These are phyloP conservation scores for Cercocebus atys DNA, from an alignment of 2,113 vertebrate genomes.

Conservation along the genomic window DNA sequence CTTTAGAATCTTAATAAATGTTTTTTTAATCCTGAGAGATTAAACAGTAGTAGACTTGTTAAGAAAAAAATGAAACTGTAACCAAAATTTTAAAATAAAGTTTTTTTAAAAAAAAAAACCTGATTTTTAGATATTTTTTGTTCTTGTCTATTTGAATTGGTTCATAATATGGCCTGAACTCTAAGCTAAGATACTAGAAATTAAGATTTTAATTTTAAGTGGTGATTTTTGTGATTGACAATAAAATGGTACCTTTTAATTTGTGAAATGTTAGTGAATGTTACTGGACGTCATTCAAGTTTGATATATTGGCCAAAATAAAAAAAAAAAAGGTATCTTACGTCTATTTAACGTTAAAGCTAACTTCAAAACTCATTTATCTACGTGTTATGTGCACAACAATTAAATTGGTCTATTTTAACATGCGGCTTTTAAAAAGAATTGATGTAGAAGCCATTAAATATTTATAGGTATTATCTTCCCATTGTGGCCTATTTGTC, in stretches of 20 bases:
- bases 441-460: not conserved
- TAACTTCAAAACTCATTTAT: constrained; percentile 5
- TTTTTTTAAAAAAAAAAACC: constrained; percentile 53
- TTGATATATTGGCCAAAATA: constrained; percentile 35
- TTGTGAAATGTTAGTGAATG: constrained; percentile 63
- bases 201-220: constrained; percentile 62
- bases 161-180: constrained; percentile 60
- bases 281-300: constrained; percentile 48
- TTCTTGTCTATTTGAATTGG: constrained; percentile 81
- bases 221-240: constrained; percentile 68
- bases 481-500: not conserved
- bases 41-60: constrained; percentile 80
- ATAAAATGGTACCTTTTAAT: constrained; percentile 65
- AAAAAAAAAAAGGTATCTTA: not conserved
- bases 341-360: not conserved
- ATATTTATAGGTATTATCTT: not conserved
- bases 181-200: constrained; percentile 66
- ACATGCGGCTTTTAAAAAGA: not conserved
- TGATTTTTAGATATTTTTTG: constrained; percentile 80
- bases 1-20: constrained; percentile 69
- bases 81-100: constrained; percentile 83
- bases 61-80: constrained; percentile 79
- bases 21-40: constrained; percentile 77
- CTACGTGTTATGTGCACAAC: not conserved
- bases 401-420: constrained; percentile 3